A percentile compares a stretch with the other conserved stretches of the same genome.
Conservation (phyloP, 2,797 vertebrate genomes). For the Cossypha polioptera region DNA sequence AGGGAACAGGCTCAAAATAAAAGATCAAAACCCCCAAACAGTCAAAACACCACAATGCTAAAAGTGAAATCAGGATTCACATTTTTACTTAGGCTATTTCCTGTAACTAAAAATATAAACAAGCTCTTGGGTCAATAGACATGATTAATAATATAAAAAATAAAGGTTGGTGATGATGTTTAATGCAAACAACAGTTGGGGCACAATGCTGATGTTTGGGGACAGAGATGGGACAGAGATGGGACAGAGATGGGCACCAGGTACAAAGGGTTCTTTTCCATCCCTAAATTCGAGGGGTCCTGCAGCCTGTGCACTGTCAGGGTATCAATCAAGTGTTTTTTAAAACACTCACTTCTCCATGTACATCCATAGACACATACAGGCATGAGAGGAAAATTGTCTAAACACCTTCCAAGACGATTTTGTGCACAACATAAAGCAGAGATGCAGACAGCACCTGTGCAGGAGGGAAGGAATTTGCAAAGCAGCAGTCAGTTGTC, state of each 20-base stretch:
- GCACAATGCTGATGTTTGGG: neutral
- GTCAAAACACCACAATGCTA: neutral
- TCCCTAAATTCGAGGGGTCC: neutral
- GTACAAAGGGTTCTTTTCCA: neutral
- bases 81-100: neutral
- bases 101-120: neutral
- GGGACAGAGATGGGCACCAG: neutral
- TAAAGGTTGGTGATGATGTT: neutral
- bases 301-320: neutral
- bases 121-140: neutral
- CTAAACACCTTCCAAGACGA: neutral
- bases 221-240: neutral
- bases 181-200: neutral
- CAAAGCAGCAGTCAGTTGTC: neutral
- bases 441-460: neutral
- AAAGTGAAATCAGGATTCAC: neutral
- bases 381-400: fast-evolving
- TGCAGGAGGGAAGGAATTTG: neutral
- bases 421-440: neutral
- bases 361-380: fast-evolving
- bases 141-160: neutral
- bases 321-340: neutral
- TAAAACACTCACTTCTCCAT: neutral
- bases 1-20: neutral
- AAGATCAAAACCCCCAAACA: neutral